A percentile compares a stretch with the other conserved stretches of the same genome.
These are phyloP conservation scores for Drosophila azteca DNA, from an alignment of 1,140 invertebrate genomes.

Conservation along the genomic window DNA sequence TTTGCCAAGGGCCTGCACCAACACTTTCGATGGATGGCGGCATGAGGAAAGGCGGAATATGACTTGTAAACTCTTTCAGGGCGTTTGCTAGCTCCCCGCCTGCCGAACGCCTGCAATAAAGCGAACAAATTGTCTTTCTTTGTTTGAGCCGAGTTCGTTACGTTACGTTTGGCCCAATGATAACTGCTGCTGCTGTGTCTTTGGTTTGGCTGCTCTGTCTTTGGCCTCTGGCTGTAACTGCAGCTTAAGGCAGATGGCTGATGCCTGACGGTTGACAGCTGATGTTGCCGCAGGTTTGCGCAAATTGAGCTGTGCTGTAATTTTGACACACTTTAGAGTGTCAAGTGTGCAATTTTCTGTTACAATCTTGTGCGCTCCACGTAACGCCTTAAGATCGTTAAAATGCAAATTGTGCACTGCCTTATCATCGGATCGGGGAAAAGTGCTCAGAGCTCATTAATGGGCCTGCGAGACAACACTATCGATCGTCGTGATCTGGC, in stretches of 20 bases:
- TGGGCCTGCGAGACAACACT: conserved; percentile 14
- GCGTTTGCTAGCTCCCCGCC: conserved; percentile 5
- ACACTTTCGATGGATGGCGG: conserved; percentile 3
- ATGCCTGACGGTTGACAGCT: background rate
- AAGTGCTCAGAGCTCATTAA: conserved; percentile 17
- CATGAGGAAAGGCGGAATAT: conserved; percentile 39
- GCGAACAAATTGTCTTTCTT: conserved; percentile 15
- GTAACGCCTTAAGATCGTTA: conserved; percentile 33
- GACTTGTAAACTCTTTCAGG: conserved; percentile 52
- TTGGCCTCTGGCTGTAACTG: no score
- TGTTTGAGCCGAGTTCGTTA: conserved; percentile 25
- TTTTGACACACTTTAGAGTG: conserved; percentile 63
- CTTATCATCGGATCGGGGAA: conserved; percentile 25
- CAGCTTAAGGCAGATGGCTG: conserved; percentile 4
- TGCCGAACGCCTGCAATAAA: conserved; percentile 6
- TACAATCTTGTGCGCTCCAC: conserved; percentile 42
- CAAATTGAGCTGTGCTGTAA: conserved; percentile 47
- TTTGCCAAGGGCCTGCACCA: no score
- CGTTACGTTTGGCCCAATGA: conserved; percentile 49
- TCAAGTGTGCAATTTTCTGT: conserved; percentile 64
- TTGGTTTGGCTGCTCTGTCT: no score
- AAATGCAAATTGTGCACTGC: conserved; percentile 34
- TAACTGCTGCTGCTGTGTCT: conserved; percentile 17
- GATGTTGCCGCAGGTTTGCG: conserved; percentile 44
- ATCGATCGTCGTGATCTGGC: conserved; percentile 48